Conservation (phyloP, 2,797 vertebrate genomes). For the Phylloscopus collybita region DNA sequence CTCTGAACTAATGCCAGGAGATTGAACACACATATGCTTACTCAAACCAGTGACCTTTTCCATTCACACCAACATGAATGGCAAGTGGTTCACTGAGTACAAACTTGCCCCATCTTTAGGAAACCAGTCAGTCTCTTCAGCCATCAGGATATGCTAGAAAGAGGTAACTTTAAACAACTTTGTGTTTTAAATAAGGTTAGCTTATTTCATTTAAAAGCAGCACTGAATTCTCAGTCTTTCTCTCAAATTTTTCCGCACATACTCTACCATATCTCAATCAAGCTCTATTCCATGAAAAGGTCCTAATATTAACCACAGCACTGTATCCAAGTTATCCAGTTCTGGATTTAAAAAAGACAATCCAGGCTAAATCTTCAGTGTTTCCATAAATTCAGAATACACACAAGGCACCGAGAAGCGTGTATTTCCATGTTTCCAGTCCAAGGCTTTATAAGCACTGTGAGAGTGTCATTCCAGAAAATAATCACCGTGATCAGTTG, state of each 20-base stretch:
- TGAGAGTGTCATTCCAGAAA: constrained; percentile 92
- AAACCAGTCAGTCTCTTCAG: not conserved
- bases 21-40: not conserved
- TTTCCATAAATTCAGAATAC: constrained; percentile 96
- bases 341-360: constrained; percentile 93
- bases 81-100: not conserved
- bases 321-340: constrained; percentile 95
- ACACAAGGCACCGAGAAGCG: constrained; percentile 91
- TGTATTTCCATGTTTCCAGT: constrained; percentile 94
- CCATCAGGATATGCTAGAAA: not conserved
- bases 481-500: constrained; percentile 91
- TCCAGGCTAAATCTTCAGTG: constrained; percentile 90
- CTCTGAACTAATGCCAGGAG: not conserved
- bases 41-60: not conserved
- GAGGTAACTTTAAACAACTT: not conserved
- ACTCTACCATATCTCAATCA: constrained; percentile 92
- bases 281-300: constrained; percentile 93
- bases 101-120: not conserved
- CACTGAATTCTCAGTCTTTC: not conserved
- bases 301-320: constrained; percentile 93
- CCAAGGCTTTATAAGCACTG: constrained; percentile 93
- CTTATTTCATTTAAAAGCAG: not conserved
- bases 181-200: not conserved
- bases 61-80: not conserved
- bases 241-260: constrained; percentile 91